Evolutionary conservation across 1,140 invertebrate species (phyloP).

Genomic region (Latrodectus geometricus): DNA sequence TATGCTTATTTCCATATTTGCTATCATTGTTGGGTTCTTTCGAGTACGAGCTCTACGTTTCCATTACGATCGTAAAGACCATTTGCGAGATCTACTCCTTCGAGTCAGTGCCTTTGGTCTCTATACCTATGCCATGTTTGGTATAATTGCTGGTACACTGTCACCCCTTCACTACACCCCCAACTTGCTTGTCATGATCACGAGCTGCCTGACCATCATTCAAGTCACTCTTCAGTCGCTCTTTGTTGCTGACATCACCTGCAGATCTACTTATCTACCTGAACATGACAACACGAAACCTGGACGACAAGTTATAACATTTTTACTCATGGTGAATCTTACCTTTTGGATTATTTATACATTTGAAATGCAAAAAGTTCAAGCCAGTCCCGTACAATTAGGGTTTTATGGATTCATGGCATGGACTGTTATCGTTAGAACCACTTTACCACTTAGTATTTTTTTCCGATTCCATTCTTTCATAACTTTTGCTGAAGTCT

Average conservation of each 20-base stretch:
- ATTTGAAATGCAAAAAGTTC: slow-evolving; percentile 94
- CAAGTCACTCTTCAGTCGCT: slow-evolving; percentile 90
- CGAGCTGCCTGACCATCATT: slow-evolving; percentile 85
- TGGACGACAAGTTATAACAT: slow-evolving; percentile 93
- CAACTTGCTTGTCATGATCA: slow-evolving; percentile 89
- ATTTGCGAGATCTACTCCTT: slow-evolving; percentile 87
- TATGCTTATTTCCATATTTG: slow-evolving; percentile 87
- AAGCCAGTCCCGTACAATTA: slow-evolving; percentile 89
- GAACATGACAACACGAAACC: slow-evolving; percentile 85
- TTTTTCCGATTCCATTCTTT: slow-evolving; percentile 94
- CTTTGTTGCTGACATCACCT: slow-evolving; percentile 94
- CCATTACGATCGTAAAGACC: slow-evolving; percentile 68
- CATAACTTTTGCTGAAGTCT: slow-evolving; percentile 96
- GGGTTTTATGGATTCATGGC: slow-evolving; percentile 93
- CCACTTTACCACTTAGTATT: slow-evolving; percentile 94
- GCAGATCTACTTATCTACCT: slow-evolving; percentile 87
- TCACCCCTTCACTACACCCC: slow-evolving; percentile 77
- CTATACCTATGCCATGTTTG: slow-evolving; percentile 92
- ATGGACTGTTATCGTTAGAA: slow-evolving; percentile 93
- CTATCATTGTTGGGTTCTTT: slow-evolving; percentile 90
- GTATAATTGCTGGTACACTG: slow-evolving; percentile 88
- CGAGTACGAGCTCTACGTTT: slow-evolving; percentile 78
- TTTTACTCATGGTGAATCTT: slow-evolving; percentile 94
- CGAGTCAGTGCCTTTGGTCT: slow-evolving; percentile 91
- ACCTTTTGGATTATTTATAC: slow-evolving; percentile 97